Evolutionary conservation across 53 echinoderm and acorn worm genomes (phyloP).

Genomic region (Arbacia lixula): DNA sequence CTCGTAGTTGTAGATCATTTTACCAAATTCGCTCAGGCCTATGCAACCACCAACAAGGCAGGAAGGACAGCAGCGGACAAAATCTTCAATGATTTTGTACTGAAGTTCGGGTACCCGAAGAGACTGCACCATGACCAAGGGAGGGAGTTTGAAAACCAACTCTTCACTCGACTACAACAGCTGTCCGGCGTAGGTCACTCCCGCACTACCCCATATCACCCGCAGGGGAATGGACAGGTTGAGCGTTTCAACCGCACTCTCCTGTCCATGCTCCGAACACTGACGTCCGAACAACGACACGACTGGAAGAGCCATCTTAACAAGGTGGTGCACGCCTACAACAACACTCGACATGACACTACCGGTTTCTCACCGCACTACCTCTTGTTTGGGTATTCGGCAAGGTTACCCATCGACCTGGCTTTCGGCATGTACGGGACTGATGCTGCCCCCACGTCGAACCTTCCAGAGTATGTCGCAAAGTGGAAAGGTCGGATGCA

Average conservation of each 20-base stretch:
- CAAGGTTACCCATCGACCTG: conserved; percentile 57
- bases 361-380: conserved; percentile 64
- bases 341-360: conserved; percentile 56
- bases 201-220: conserved; percentile 74
- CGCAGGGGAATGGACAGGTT: conserved; percentile 72
- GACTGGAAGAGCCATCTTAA: conserved; percentile 58
- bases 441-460: background rate
- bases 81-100: conserved; percentile 56
- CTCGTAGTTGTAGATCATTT: conserved; percentile 71
- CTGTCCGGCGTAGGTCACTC: conserved; percentile 39
- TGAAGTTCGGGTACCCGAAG: conserved; percentile 63
- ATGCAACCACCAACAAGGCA: conserved; percentile 67
- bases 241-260: conserved; percentile 74
- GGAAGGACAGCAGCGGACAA: conserved; percentile 61
- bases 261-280: conserved; percentile 61
- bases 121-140: conserved; percentile 75
- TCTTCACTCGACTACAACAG: conserved; percentile 57
- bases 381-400: conserved; percentile 52
- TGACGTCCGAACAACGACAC: conserved; percentile 10
- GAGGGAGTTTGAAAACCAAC: conserved; percentile 71
- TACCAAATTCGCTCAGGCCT: conserved; percentile 68
- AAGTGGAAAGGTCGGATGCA: conserved; percentile 42
- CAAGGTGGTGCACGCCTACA: conserved; percentile 79
- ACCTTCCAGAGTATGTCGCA: conserved; percentile 8
- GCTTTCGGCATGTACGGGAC: conserved; percentile 17